A percentile compares a stretch with the other conserved stretches of the same genome.
Evolutionary conservation across 2,797 vertebrate genomes (phyloP).

Genomic region (Chelon labrosus): DNA sequence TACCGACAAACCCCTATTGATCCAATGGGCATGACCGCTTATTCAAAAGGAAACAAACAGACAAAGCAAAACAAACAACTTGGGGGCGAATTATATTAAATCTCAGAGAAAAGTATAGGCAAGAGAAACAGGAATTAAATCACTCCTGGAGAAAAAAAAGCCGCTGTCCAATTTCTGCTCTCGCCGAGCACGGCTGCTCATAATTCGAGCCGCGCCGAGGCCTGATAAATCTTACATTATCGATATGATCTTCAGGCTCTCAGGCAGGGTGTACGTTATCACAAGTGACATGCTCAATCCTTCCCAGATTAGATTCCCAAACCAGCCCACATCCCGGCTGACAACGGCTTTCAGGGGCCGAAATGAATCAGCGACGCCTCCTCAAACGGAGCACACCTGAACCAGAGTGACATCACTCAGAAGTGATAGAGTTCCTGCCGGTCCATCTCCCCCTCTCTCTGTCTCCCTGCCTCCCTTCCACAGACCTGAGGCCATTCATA

Average conservation of each 20-base stretch:
- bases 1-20: conserved; percentile 69
- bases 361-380: conserved; percentile 76
- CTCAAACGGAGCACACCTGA: conserved; percentile 72
- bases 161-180: conserved; percentile 76
- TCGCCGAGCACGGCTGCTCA: conserved; percentile 73
- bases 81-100: conserved; percentile 74
- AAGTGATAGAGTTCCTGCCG: conserved; percentile 68
- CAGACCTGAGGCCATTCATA: conserved; percentile 78
- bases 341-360: conserved; percentile 72
- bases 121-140: conserved; percentile 75
- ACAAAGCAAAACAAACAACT: conserved; percentile 76
- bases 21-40: conserved; percentile 69
- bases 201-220: conserved; percentile 70
- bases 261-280: conserved; percentile 78
- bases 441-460: conserved; percentile 33
- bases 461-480: conserved; percentile 25
- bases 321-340: conserved; percentile 74
- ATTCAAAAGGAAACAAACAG: conserved; percentile 75
- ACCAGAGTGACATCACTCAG: conserved; percentile 75
- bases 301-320: conserved; percentile 82
- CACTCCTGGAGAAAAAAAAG: conserved; percentile 51
- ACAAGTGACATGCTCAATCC: conserved; percentile 80
- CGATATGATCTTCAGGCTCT: conserved; percentile 79
- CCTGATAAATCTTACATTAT: conserved; percentile 86
- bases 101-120: conserved; percentile 68